Evolutionary conservation across 2,797 vertebrate species (phyloP).

Genomic region (Argyrosomus regius): DNA sequence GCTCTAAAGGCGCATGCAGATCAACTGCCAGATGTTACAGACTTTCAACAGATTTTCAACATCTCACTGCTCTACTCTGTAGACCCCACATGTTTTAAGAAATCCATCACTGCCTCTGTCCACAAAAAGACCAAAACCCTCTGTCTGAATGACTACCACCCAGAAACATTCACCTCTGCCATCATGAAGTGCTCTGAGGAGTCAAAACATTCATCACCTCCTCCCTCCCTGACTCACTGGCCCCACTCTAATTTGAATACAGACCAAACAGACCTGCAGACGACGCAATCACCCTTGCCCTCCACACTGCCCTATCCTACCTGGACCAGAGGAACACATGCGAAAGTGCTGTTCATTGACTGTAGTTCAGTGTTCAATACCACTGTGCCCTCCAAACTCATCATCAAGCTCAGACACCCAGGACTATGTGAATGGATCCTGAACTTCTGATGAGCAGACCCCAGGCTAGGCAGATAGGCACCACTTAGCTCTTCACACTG

Average conservation of each 20-base stretch:
- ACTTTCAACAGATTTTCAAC: no score
- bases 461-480: neutral
- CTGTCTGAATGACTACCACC: no score
- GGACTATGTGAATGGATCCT: neutral
- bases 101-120: no score
- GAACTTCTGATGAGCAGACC: neutral
- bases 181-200: neutral
- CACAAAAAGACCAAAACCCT: neutral
- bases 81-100: no score
- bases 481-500: neutral
- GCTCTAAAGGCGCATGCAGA: no score
- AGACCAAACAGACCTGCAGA: neutral
- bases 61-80: no score
- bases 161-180: neutral
- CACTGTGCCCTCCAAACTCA: neutral
- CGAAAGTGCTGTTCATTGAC: neutral
- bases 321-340: neutral
- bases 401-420: neutral
- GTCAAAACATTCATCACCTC: neutral
- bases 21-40: no score
- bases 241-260: neutral
- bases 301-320: neutral
- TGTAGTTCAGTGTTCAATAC: neutral
- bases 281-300: neutral
- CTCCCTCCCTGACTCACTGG: neutral